These are phyloP conservation scores for Stegastes partitus DNA, from an alignment of 2,113 vertebrate species.

Conservation along the genomic window DNA sequence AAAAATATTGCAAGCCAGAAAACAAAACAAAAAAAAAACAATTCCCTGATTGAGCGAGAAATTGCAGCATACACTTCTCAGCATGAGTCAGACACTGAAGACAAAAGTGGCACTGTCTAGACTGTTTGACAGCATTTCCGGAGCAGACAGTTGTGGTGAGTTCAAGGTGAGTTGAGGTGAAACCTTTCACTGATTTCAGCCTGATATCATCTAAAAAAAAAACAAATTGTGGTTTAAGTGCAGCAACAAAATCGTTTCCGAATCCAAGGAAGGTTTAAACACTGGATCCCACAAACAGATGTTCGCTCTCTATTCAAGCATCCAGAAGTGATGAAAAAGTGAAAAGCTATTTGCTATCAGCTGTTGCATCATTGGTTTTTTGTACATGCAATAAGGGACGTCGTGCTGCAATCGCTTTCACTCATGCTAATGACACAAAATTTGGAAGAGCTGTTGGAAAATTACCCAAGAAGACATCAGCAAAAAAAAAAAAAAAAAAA, in stretches of 20 bases:
- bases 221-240: not conserved
- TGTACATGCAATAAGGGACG: not conserved
- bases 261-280: not conserved
- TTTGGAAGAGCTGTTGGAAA: conserved; percentile 43
- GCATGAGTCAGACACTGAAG: conserved; percentile 7
- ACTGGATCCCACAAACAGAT: not conserved
- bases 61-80: not conserved
- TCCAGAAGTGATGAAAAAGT: not conserved
- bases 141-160: not conserved
- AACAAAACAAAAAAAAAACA: not conserved
- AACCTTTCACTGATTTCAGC: not conserved
- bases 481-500: conserved; percentile 32
- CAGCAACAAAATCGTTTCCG: not conserved
- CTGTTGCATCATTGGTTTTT: not conserved
- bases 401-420: not conserved
- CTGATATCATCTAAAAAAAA: not conserved
- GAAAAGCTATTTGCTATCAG: not conserved
- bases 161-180: not conserved
- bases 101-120: not conserved
- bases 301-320: not conserved
- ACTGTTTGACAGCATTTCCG: not conserved
- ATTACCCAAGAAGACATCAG: conserved; percentile 56
- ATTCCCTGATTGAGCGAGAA: not conserved
- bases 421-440: not conserved
- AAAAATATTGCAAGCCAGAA: not conserved